These are phyloP conservation scores for Vulpes lagopus DNA, from an alignment of 2,113 vertebrate genomes.

Conservation along the genomic window DNA sequence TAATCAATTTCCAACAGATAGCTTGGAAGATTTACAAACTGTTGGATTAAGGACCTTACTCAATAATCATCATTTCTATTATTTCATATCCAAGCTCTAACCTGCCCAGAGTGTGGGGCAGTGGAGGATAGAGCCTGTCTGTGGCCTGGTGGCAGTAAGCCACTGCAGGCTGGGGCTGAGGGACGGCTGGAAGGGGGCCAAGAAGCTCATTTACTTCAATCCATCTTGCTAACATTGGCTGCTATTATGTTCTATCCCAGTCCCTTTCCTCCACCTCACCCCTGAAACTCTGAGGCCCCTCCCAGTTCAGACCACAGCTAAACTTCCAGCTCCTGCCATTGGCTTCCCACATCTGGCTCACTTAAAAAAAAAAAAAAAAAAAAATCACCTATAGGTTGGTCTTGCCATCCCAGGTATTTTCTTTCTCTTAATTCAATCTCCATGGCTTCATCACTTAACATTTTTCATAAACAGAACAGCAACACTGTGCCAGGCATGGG, in stretches of 20 bases:
- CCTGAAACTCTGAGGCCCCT: background rate
- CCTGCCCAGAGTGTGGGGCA: background rate
- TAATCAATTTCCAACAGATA: slow-evolving; percentile 7
- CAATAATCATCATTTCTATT: background rate
- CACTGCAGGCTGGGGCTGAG: background rate
- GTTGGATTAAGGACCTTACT: background rate
- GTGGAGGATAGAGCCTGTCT: background rate
- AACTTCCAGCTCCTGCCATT: background rate
- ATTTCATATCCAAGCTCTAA: background rate
- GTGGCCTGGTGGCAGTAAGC: background rate
- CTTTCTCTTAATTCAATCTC: background rate
- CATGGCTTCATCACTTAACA: background rate
- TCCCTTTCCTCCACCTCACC: background rate
- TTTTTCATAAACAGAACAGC: background rate
- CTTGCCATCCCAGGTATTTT: background rate
- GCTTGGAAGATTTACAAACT: slow-evolving; percentile 16
- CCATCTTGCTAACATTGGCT: background rate
- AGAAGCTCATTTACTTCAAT: background rate
- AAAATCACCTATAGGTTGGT: background rate
- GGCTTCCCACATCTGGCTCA: background rate
- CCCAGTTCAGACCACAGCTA: background rate
- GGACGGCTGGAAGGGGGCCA: background rate
- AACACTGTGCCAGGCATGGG: background rate
- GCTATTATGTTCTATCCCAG: background rate
- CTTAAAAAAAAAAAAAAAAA: background rate